These are phyloP conservation scores for Aspidiotus rigidus DNA, from an alignment of 2,888 invertebrate species.

Conservation along the genomic window DNA sequence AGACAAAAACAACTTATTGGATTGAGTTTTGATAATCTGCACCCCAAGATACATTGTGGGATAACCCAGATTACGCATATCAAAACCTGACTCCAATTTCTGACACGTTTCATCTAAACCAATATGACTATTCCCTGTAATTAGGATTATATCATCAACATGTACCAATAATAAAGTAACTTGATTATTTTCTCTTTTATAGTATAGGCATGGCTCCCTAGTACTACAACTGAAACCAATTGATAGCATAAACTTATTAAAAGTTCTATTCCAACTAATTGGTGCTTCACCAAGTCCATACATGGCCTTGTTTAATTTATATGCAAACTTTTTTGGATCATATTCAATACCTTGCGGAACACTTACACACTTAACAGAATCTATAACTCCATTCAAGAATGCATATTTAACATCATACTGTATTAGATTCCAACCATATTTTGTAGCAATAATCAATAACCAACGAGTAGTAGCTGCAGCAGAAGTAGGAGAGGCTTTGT, in stretches of 20 bases:
- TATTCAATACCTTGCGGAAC: slow-evolving; percentile 6
- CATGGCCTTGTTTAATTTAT: neutral
- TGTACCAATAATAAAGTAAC: neutral
- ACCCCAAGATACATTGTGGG: too few relatives aligned
- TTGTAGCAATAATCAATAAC: neutral
- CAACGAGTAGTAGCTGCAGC: neutral
- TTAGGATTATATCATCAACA: neutral
- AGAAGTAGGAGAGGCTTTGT: neutral
- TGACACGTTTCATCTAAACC: too few relatives aligned
- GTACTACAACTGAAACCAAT: neutral
- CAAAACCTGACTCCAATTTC: too few relatives aligned
- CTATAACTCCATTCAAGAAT: neutral
- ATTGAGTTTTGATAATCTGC: too few relatives aligned
- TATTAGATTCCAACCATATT: neutral
- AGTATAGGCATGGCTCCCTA: neutral
- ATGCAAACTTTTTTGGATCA: neutral
- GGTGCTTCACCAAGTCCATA: neutral
- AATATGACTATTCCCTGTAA: too few relatives aligned
- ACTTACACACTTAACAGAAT: neutral
- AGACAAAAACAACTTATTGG: too few relatives aligned
- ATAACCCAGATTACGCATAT: too few relatives aligned
- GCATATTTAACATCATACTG: neutral
- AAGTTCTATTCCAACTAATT: neutral
- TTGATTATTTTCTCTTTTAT: neutral
- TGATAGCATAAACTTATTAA: neutral